Percentiles rank a stretch among this genome's conserved stretches.
Evolutionary conservation across 1,140 invertebrate genomes (phyloP).

Genomic region (Drosophila pseudoobscura): DNA sequence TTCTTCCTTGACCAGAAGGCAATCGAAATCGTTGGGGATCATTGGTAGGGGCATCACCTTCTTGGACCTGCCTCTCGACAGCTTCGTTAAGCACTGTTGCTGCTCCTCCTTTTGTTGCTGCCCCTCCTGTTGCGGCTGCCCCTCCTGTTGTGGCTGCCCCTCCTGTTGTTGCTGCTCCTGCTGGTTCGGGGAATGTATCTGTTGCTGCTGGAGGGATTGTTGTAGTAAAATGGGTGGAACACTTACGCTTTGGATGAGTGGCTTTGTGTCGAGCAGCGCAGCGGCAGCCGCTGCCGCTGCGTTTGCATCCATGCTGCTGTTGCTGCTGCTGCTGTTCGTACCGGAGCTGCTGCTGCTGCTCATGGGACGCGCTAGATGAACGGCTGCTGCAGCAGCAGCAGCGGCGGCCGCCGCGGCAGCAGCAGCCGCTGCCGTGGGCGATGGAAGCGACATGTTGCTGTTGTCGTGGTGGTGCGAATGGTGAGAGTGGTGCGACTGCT

Average conservation of each 20-base stretch:
- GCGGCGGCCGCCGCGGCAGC: constrained; percentile 63
- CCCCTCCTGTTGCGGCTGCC: no score
- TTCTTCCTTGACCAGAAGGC: constrained; percentile 3
- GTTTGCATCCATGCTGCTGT: constrained; percentile 67
- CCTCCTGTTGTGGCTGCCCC: no score
- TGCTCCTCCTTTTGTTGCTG: constrained; percentile 9
- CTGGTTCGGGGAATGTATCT: constrained; percentile 1
- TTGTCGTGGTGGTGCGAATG: constrained; percentile 84
- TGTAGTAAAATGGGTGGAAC: constrained; percentile 13
- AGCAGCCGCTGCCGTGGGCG: constrained; percentile 83
- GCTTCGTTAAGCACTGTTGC: neutral
- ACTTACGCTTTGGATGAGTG: constrained; percentile 83
- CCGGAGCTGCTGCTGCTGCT: constrained; percentile 87
- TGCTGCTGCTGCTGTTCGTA: constrained; percentile 84
- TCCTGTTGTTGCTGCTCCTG: neutral
- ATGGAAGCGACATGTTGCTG: constrained; percentile 90
- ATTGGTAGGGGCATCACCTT: no score
- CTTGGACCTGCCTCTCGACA: constrained; percentile 2
- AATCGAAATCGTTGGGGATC: constrained; percentile 2
- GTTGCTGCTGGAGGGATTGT: constrained; percentile 17
- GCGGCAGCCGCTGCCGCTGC: constrained; percentile 65
- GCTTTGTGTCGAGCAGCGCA: constrained; percentile 83
- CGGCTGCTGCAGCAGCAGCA: constrained; percentile 84
- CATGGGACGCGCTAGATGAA: constrained; percentile 84
- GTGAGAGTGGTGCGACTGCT: constrained; percentile 57